Conservation (phyloP, 2,113 vertebrate species). For the Chitala chitala region DNA sequence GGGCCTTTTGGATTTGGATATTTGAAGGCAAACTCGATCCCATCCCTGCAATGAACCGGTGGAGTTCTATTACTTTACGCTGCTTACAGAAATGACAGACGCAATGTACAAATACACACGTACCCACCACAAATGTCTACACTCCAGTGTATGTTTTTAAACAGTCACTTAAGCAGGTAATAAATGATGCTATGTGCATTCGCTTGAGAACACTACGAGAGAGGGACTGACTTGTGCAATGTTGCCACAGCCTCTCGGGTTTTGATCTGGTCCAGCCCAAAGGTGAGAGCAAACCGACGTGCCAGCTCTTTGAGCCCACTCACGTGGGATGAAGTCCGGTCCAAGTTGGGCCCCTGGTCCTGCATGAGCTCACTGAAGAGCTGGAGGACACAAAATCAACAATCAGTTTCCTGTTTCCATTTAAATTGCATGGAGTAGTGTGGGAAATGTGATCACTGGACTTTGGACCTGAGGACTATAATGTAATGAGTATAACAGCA, state of each 20-base stretch:
- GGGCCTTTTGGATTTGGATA: slow-evolving; percentile 92
- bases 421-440: neutral
- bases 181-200: no score
- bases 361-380: slow-evolving; percentile 95
- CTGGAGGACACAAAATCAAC: slow-evolving; percentile 61
- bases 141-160: no score
- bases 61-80: no score
- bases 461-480: no score
- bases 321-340: slow-evolving; percentile 92
- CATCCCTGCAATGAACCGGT: slow-evolving; percentile 68
- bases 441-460: no score
- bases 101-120: no score
- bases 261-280: slow-evolving; percentile 97
- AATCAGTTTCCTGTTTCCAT: neutral
- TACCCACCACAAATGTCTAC: no score
- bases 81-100: no score
- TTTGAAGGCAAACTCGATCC: slow-evolving; percentile 98
- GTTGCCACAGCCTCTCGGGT: slow-evolving; percentile 96
- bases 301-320: slow-evolving; percentile 97
- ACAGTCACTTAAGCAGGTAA: no score
- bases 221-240: slow-evolving; percentile 96
- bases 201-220: no score
- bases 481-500: no score
- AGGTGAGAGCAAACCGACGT: slow-evolving; percentile 93
- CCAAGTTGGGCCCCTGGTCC: slow-evolving; percentile 94